Evolutionary conservation across 2,888 invertebrate species (phyloP).

Genomic region (Balanococcus diminutus): DNA sequence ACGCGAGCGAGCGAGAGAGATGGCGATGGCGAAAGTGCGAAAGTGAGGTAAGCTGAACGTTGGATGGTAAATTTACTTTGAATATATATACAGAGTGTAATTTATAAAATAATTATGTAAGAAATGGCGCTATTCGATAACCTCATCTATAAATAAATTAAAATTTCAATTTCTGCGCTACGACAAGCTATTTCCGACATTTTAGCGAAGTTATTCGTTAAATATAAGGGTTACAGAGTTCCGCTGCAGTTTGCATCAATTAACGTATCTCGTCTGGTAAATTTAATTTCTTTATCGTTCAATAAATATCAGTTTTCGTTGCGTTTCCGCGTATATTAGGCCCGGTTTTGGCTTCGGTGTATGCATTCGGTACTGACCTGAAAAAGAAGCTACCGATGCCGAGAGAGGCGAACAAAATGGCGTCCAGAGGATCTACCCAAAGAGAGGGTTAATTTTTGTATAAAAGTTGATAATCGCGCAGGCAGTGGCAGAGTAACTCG

Average conservation of each 20-base stretch:
- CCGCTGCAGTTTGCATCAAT: neutral
- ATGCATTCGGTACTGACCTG: neutral
- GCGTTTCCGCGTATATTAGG: slow-evolving; percentile 31
- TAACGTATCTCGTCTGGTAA: slow-evolving; percentile 36
- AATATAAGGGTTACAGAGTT: slow-evolving; percentile 35
- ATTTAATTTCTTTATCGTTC: slow-evolving; percentile 44
- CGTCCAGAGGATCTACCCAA: neutral
- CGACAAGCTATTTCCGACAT: slow-evolving; percentile 36
- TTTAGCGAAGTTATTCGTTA: slow-evolving; percentile 34
- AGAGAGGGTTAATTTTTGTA: neutral
- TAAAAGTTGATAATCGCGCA: slow-evolving; percentile 4
- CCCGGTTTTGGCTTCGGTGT: neutral
- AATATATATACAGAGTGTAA: neutral
- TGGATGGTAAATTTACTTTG: neutral
- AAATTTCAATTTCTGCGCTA: slow-evolving; percentile 32
- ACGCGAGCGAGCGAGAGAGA: neutral
- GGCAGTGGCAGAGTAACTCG: neutral
- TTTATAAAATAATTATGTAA: slow-evolving; percentile 36
- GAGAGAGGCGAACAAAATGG: neutral
- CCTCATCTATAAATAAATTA: slow-evolving; percentile 37
- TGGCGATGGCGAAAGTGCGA: neutral
- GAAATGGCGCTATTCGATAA: slow-evolving; percentile 17
- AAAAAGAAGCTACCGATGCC: neutral
- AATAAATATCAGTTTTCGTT: slow-evolving; percentile 38
- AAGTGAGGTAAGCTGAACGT: neutral